Base-by-base conservation (phyloP, 2,797 vertebrate genomes). In the Aphelocoma californica region DNA sequence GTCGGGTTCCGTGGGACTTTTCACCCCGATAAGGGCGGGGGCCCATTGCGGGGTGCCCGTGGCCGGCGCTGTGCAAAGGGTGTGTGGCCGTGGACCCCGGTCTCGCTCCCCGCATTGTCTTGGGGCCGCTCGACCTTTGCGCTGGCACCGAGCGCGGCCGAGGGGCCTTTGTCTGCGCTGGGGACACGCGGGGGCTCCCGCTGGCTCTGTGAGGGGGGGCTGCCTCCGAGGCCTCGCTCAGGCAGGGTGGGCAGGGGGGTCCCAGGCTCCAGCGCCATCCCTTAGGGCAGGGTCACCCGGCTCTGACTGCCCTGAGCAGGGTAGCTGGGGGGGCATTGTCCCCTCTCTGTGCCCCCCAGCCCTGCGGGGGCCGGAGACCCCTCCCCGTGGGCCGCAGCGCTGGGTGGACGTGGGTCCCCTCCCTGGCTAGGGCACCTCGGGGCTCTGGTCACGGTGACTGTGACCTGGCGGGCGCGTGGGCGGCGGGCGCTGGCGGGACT, bases 81-180 rank as follows among this genome's bases (percentile, higher is more conserved):
- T 7, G 40, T 25, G 28, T 3, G 36, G 45, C 72, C 7, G 4
- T 7, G 36, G 53, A 28, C 36, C 38, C 56, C 20, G 4, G 1
- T 64, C n/a, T 51, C 28, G 2, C 36, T 83, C 24, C 80, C 78
- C 66, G 12, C 90, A 86, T 95, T 94, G 95, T 94, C 88, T 91
- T 4, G 34, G 92, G 81, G 82, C 74, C 9, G 53, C 64, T 86
- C 78, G 69, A 79, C 90, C 94, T 94, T 85, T 69, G 50, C 20
- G 53, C 78, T 81, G 73, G 67, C 80, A 90, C 57, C 7, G 72
- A 86, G 60, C 16, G 34, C 14, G 28, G 84, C 47, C 24, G 17
- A 75, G 70, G 84, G 90, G 36, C 88, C 94, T 95, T 96, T 96
- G 95, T 96, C 74, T 92, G 85, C 66, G 53, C 74, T 7, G 81